A percentile compares a stretch with the other conserved stretches of the same genome.
Evolutionary conservation across 2,113 vertebrate genomes (phyloP).

Genomic region (Neolamprologus kungweensis): DNA sequence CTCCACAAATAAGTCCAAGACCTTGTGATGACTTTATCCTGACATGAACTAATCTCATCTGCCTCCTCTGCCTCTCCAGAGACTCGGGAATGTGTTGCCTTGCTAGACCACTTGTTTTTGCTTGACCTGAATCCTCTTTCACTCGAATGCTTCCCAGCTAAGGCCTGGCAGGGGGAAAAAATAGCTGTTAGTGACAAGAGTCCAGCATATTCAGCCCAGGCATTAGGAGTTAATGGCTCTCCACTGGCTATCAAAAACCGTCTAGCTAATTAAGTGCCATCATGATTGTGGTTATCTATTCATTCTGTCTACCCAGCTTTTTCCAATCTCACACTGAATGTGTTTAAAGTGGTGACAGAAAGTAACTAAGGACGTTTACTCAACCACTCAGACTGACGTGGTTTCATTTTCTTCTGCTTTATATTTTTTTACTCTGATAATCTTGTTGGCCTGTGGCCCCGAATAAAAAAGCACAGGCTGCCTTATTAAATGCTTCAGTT

Average conservation of each 20-base stretch:
- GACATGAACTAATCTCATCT: neutral
- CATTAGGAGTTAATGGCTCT: conserved; percentile 5
- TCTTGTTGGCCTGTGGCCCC: neutral
- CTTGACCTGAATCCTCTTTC: neutral
- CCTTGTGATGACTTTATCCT: neutral
- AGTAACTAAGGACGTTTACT: neutral
- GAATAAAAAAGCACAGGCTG: neutral
- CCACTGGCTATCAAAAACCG: neutral
- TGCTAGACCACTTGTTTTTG: neutral
- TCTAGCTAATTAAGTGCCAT: conserved; percentile 9
- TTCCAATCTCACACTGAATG: neutral
- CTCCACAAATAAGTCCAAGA: neutral
- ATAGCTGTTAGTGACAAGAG: neutral
- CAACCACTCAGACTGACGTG: neutral
- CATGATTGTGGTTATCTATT: neutral
- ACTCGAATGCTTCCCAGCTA: neutral
- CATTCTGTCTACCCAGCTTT: neutral
- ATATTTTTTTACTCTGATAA: neutral
- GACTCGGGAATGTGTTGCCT: neutral
- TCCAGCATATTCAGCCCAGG: neutral
- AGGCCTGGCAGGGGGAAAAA: neutral
- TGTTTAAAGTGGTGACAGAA: neutral
- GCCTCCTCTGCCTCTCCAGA: neutral
- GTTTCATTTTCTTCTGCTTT: neutral
- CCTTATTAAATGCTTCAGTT: neutral